These are phyloP conservation scores for Drosophila sproati DNA, from an alignment of 1,140 invertebrate genomes.

Conservation along the genomic window DNA sequence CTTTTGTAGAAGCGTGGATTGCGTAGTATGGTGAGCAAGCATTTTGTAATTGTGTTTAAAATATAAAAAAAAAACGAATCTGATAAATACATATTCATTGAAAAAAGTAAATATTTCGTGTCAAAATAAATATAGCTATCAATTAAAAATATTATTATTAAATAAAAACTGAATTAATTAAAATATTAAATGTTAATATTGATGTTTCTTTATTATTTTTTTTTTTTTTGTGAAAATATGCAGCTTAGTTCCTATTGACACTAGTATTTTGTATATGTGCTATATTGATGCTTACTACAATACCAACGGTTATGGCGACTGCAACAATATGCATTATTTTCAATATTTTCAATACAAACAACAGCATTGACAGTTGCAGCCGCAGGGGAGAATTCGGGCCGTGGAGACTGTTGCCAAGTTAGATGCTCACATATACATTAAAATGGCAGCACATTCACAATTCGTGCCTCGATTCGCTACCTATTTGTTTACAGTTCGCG, in stretches of 20 bases:
- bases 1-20: too few species aligned
- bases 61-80: too few species aligned
- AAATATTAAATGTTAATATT: conserved; percentile 2
- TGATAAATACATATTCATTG: too few species aligned
- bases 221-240: not conserved
- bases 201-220: not conserved
- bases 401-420: not conserved
- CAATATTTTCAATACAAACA: conserved; percentile 1
- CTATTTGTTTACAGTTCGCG: conserved; percentile 71
- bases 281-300: not conserved
- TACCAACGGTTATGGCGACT: not conserved
- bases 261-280: not conserved
- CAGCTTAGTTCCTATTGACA: not conserved
- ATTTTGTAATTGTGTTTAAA: too few species aligned
- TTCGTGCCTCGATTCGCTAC: conserved; percentile 35
- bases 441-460: conserved; percentile 3
- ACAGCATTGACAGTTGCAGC: not conserved
- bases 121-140: not conserved
- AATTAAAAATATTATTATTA: not conserved
- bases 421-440: not conserved
- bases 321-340: conserved; percentile 1
- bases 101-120: not conserved
- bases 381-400: not conserved
- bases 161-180: not conserved
- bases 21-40: too few species aligned